phyloP scores from a whole-genome alignment of 2,113 vertebrate species.

The Microtus ochrogaster region DNA sequence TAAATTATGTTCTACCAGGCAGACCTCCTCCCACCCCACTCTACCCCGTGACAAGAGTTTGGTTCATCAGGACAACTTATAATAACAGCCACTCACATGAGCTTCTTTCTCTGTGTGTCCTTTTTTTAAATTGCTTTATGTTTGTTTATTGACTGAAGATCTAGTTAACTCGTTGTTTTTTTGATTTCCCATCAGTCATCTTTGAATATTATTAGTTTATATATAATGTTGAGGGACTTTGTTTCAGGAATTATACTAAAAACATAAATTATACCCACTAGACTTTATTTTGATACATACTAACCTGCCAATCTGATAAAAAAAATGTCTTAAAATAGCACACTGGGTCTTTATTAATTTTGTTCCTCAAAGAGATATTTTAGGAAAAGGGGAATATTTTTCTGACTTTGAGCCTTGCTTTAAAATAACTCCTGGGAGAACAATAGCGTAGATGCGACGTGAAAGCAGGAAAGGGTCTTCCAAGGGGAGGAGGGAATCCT shows the following conservation, averaged over 20 bases:
- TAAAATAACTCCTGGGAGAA: conserved; percentile 39
- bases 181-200: background rate
- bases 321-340: conserved; percentile 32
- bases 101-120: background rate
- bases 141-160: conserved; percentile 45
- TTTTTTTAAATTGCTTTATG: conserved; percentile 26
- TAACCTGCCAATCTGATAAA: conserved; percentile 18
- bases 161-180: conserved; percentile 36
- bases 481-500: no score
- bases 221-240: conserved; percentile 24
- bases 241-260: conserved; percentile 23
- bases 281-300: conserved; percentile 9
- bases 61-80: background rate
- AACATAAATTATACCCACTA: conserved; percentile 11
- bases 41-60: background rate
- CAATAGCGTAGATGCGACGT: background rate
- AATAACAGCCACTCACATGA: background rate
- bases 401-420: conserved; percentile 44
- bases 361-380: conserved; percentile 11
- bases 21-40: background rate
- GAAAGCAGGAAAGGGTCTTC: background rate
- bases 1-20: background rate
- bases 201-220: conserved; percentile 18
- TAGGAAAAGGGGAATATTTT: background rate
- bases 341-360: conserved; percentile 23